Percentiles rank a stretch among this genome's conserved stretches.
phyloP scores from a whole-genome alignment of 2,113 vertebrate genomes.

The Vicugna pacos region DNA sequence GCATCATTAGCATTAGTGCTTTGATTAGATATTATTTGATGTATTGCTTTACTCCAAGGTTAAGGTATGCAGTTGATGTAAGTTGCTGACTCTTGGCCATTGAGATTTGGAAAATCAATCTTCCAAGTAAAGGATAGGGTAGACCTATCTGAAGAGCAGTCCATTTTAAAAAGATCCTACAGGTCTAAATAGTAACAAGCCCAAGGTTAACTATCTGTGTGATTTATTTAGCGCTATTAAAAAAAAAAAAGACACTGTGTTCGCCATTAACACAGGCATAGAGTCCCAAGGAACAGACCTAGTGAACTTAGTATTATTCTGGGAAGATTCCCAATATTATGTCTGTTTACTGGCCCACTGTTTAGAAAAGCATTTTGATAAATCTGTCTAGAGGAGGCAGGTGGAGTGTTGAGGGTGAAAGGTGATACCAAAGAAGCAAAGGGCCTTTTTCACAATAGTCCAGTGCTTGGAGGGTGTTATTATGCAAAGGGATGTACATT shows the following conservation, averaged over 20 bases:
- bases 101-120: background rate
- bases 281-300: background rate
- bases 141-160: background rate
- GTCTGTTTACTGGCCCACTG: background rate
- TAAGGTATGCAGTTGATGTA: constrained; percentile 10
- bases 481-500: background rate
- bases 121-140: background rate
- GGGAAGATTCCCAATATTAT: background rate
- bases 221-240: background rate
- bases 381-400: background rate
- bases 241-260: background rate
- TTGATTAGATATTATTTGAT: background rate
- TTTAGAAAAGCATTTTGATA: background rate
- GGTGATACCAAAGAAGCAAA: background rate
- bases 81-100: background rate
- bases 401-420: background rate
- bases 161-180: background rate
- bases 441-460: background rate
- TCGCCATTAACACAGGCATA: background rate
- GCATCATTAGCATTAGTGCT: background rate
- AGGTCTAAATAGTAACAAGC: background rate
- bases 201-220: background rate
- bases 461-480: background rate
- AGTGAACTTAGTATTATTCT: background rate
- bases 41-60: background rate